Base-by-base conservation (phyloP, 2,797 vertebrate species). In the Scleropages formosus region DNA sequence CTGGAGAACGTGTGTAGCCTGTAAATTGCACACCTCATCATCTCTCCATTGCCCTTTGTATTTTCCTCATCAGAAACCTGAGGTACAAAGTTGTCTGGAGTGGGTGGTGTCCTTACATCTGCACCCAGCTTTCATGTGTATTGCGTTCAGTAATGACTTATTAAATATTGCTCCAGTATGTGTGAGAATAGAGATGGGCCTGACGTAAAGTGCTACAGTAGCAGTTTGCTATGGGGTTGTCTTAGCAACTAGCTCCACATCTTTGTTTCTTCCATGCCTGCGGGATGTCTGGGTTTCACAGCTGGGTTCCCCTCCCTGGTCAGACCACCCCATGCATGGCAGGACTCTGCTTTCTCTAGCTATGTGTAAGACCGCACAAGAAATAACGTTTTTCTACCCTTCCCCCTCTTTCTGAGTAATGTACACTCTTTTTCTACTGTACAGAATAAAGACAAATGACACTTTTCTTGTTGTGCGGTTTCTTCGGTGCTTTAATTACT, bases 391-490 rank as follows among this genome's bases (percentile, higher is more conserved):
- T n/a, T 39, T 6, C 31, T 39, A 39, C 31, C 31, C 31, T 2
- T 39, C 53, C 9, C 11, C 2, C 53, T 12, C 12, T 12, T 56
- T 12, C 53, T 56, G 53, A 56, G 53, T 56, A 56, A 12, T 56
- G 53, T 18, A 53, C 53, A 61, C 59, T 18, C n/a, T 61, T 61
- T 51, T 61, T 61, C 15, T 61, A 61, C 61, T 18, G 20, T 16
- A 2, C 16, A 61, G 20, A 18, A 61, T 61, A 61, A 75, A 16
- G 24, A 26, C 49, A 39, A 78, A 78, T 68, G 62, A 24, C 47
- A 12, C 18, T 59, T 51, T 61, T 68, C 53, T 10, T 56, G 63
- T 68, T 58, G 58, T 10, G 58, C 27, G 27, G 6, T 64, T 20
- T 49, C n/a, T 39, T 76, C 12, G 69, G 61, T 26, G 49, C 58